phyloP scores from a whole-genome alignment of 53 echinoderm and acorn worm species.

The Crossaster papposus region DNA sequence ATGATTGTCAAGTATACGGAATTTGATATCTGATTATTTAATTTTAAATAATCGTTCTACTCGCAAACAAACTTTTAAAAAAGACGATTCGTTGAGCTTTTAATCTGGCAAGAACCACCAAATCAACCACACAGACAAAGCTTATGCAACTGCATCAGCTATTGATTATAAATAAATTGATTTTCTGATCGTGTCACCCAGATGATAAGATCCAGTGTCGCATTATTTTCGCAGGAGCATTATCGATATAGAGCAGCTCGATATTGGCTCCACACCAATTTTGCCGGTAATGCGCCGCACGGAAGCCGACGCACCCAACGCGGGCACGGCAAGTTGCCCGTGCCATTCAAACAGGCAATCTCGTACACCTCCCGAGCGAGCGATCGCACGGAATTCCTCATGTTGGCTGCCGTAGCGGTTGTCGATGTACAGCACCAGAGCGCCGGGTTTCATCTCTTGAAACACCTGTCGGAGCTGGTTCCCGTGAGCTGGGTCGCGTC shows the following conservation, averaged over 20 bases:
- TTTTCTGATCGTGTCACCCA: too few relatives aligned
- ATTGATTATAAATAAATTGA: too few relatives aligned
- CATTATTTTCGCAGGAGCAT: constrained; percentile 20
- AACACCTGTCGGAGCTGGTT: constrained; percentile 1
- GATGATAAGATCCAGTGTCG: too few relatives aligned
- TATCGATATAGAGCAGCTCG: constrained; percentile 10
- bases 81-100: too few relatives aligned
- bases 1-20: too few relatives aligned
- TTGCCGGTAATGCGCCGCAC: background rate
- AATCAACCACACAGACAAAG: too few relatives aligned
- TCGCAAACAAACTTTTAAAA: too few relatives aligned
- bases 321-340: constrained; percentile 1
- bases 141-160: too few relatives aligned
- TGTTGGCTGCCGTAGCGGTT: background rate
- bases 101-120: too few relatives aligned
- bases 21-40: too few relatives aligned
- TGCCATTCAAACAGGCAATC: constrained; percentile 38
- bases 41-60: too few relatives aligned
- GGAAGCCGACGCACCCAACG: background rate
- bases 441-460: constrained; percentile 23
- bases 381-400: constrained; percentile 7
- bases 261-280: constrained; percentile 22
- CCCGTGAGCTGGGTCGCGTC: background rate
- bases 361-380: constrained; percentile 14
- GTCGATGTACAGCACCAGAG: constrained; percentile 39